These are phyloP conservation scores for Chironex yamaguchii DNA, from an alignment of 30 jellyfish, hydroid and myxozoan species.

Conservation along the genomic window DNA sequence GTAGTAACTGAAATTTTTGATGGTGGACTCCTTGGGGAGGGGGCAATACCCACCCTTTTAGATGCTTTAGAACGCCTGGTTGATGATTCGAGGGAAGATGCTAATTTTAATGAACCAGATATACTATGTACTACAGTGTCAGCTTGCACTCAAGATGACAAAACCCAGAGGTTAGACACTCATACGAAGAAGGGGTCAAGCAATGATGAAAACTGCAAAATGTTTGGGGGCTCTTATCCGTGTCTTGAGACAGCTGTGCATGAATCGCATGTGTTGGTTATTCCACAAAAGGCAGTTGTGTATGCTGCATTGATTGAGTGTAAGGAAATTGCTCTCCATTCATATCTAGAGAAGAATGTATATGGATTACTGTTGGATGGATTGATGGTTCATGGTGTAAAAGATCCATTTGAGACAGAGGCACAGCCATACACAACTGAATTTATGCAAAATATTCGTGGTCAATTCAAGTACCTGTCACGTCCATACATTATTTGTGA, in stretches of 20 bases:
- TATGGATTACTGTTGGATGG: conserved; percentile 2
- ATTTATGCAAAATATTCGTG: conserved; percentile 30
- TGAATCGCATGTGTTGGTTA: conserved; percentile 25
- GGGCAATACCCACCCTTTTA: conserved; percentile 76
- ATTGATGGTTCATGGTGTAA: conserved; percentile 54
- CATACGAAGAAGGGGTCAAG: background rate
- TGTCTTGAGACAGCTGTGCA: background rate
- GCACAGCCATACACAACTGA: conserved; percentile 94
- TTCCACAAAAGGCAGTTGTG: conserved; percentile 75
- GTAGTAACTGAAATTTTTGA: conserved; percentile 90
- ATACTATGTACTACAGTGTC: background rate
- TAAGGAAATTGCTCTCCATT: conserved; percentile 69
- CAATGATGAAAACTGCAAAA: background rate
- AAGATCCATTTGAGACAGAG: conserved; percentile 73
- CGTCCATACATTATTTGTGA: conserved; percentile 25
- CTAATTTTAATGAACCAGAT: background rate
- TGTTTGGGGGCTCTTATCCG: background rate
- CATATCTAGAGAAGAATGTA: conserved; percentile 48
- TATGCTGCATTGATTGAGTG: conserved; percentile 80
- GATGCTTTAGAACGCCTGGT: conserved; percentile 79
- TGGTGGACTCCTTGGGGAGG: conserved; percentile 95
- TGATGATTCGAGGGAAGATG: too few relatives aligned
- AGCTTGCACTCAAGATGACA: background rate
- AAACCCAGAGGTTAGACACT: background rate
- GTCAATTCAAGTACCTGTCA: conserved; percentile 68